Conservation (phyloP, 1,140 invertebrate species). For the Lysiphlebus fabarum region DNA sequence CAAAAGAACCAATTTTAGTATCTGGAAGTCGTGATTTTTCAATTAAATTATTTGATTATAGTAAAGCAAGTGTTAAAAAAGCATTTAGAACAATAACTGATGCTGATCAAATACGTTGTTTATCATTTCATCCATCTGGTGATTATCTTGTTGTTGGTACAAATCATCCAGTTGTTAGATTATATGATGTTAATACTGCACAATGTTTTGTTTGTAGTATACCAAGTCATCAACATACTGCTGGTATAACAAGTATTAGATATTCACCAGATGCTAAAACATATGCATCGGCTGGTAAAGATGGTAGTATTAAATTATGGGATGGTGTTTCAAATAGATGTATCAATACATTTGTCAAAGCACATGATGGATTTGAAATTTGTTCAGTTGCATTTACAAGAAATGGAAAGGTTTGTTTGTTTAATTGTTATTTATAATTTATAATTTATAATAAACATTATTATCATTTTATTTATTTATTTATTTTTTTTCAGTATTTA, state of each 20-base stretch:
- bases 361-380: conserved; percentile 92
- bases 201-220: conserved; percentile 94
- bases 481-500: conserved; percentile 73
- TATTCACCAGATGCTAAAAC: conserved; percentile 76
- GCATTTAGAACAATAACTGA: conserved; percentile 94
- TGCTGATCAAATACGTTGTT: conserved; percentile 80
- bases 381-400: conserved; percentile 91
- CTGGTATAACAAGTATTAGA: conserved; percentile 80
- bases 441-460: too few relatives aligned
- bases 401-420: conserved; percentile 84
- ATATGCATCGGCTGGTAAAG: conserved; percentile 87
- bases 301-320: conserved; percentile 94
- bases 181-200: conserved; percentile 93
- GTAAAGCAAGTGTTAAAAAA: conserved; percentile 96
- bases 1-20: conserved; percentile 85
- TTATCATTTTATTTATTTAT: too few relatives aligned
- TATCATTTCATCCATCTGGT: conserved; percentile 93
- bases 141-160: conserved; percentile 93
- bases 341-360: conserved; percentile 88
- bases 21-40: conserved; percentile 93
- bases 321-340: conserved; percentile 93
- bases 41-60: conserved; percentile 96
- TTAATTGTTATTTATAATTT: too few relatives aligned
- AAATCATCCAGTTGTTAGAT: conserved; percentile 82
- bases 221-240: conserved; percentile 87